Evolutionary conservation across 1,140 invertebrate species (phyloP).

Genomic region (Drosophila littoralis): DNA sequence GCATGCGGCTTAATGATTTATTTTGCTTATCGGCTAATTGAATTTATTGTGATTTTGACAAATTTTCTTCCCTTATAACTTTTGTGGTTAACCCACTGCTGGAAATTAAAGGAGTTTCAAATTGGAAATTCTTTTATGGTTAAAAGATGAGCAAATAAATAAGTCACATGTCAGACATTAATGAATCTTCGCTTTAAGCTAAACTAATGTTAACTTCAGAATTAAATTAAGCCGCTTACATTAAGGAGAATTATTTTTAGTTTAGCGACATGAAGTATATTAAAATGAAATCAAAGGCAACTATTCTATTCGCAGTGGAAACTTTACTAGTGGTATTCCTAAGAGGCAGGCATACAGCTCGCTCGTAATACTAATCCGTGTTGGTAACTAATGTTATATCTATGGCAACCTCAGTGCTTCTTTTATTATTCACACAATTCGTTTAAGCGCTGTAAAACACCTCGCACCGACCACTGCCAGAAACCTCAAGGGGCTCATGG

Average conservation of each 20-base stretch:
- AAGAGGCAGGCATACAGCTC: background rate
- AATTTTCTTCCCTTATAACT: conserved; percentile 14
- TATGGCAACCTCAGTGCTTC: conserved; percentile 45
- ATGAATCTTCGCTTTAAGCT: background rate
- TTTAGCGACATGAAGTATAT: too few species aligned
- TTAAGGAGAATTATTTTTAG: too few species aligned
- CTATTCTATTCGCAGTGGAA: too few species aligned
- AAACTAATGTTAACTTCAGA: too few species aligned
- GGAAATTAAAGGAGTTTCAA: background rate
- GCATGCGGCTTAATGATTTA: conserved; percentile 37
- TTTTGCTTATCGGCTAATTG: conserved; percentile 41
- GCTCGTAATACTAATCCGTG: conserved; percentile 27
- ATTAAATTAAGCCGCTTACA: too few species aligned
- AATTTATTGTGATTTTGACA: conserved; percentile 31
- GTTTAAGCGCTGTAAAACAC: conserved; percentile 69
- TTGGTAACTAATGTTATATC: conserved; percentile 30
- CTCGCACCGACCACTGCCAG: conserved; percentile 47
- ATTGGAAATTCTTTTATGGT: background rate
- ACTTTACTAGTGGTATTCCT: too few species aligned
- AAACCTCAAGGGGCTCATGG: conserved; percentile 59
- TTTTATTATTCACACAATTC: conserved; percentile 77
- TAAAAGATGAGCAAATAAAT: background rate
- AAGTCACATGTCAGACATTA: background rate
- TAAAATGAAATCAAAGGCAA: too few species aligned
- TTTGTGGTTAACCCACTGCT: conserved; percentile 3